Conservation (phyloP, 2,797 vertebrate species). For the Selene dorsalis region DNA sequence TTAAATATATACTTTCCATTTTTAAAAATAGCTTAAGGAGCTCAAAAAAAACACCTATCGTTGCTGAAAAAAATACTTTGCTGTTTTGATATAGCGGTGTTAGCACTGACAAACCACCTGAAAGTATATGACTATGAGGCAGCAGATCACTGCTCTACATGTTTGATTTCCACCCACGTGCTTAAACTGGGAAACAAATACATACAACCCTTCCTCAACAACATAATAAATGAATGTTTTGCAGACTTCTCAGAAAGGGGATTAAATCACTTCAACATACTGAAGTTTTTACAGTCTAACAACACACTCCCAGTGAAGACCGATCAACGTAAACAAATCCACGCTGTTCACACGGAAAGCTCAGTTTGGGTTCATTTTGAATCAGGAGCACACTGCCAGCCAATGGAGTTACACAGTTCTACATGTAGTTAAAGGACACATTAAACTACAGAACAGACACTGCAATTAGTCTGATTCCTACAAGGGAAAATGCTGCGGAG, state of each 20-base stretch:
- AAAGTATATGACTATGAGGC: background rate
- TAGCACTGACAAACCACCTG: background rate
- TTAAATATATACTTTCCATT: background rate
- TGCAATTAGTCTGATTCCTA: background rate
- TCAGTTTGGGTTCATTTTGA: slow-evolving; percentile 2
- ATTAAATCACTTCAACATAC: slow-evolving; percentile 8
- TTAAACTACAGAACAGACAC: background rate
- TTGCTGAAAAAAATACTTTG: background rate
- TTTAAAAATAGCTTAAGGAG: background rate
- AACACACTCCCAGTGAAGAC: slow-evolving; percentile 1
- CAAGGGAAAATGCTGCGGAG: background rate
- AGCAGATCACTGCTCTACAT: background rate
- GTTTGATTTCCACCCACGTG: slow-evolving; percentile 3
- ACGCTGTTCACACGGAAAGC: slow-evolving; percentile 18
- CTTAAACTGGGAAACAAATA: slow-evolving; percentile 20
- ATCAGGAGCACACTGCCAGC: background rate
- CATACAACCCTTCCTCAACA: too few relatives aligned
- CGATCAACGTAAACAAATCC: slow-evolving; percentile 28
- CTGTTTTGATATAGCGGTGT: background rate
- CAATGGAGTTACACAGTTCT: background rate
- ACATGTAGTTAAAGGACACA: background rate
- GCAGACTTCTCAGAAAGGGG: too few relatives aligned
- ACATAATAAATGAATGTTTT: slow-evolving; percentile 15
- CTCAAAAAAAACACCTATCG: background rate
- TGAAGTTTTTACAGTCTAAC: background rate